phyloP scores from a whole-genome alignment of 2,113 vertebrate genomes.

The Dermatemys mawii region DNA sequence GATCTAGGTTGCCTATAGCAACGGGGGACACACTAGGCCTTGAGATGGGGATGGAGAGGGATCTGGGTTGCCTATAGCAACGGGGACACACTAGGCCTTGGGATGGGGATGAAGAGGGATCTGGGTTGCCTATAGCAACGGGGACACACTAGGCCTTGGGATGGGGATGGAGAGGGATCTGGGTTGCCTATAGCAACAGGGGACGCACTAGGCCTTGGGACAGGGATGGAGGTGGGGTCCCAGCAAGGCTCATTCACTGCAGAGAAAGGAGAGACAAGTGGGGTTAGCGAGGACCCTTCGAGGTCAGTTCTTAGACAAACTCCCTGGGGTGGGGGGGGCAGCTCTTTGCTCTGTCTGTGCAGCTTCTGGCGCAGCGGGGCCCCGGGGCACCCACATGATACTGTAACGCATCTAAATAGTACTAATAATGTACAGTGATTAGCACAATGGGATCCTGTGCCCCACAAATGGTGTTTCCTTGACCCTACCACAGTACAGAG shows the following conservation, averaged over 20 bases:
- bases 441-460: neutral
- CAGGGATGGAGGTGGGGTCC: neutral
- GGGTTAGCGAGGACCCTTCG: neutral
- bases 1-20: rapidly evolving
- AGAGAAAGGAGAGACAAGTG: neutral
- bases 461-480: too few species aligned
- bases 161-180: neutral
- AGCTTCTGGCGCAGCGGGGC: neutral
- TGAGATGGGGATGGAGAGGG: neutral
- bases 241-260: neutral
- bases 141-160: neutral
- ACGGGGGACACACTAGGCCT: neutral
- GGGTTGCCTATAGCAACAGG: neutral
- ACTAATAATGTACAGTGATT: neutral
- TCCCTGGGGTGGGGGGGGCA: neutral
- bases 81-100: rapidly evolving
- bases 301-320: neutral
- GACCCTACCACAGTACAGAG: neutral
- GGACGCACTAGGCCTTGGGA: too few species aligned
- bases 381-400: neutral
- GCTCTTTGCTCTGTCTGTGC: neutral
- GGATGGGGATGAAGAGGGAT: rapidly evolving
- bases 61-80: neutral
- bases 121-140: rapidly evolving
- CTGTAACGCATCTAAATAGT: neutral